Conservation (phyloP, 2,797 vertebrate genomes). For the Babyrousa celebensis region DNA sequence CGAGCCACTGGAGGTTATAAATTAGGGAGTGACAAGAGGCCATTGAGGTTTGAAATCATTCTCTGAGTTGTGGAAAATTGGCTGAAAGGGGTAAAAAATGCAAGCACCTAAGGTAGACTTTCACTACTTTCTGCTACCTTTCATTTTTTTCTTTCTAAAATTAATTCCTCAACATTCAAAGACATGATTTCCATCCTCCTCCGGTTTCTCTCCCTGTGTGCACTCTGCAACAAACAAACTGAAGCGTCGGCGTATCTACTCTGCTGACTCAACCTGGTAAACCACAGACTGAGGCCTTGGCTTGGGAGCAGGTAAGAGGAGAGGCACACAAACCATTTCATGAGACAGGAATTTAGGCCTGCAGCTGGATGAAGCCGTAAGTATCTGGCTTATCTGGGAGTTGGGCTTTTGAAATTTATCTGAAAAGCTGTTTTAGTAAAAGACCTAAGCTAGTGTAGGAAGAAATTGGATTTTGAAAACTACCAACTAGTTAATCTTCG, state of each 20-base stretch:
- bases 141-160: constrained; percentile 29
- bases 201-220: not conserved
- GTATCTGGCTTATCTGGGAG: not conserved
- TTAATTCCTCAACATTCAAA: constrained; percentile 17
- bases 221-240: not conserved
- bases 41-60: not conserved
- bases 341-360: constrained; percentile 12
- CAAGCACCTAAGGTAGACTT: not conserved
- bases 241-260: not conserved
- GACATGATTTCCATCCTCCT: not conserved
- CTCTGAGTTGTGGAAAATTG: not conserved
- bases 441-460: not conserved
- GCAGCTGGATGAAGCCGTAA: not conserved
- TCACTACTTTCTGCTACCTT: not conserved
- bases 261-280: not conserved
- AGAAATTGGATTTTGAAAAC: constrained; percentile 53
- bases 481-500: not conserved
- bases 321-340: not conserved
- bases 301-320: not conserved
- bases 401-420: not conserved
- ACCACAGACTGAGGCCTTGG: not conserved
- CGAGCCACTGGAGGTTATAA: not conserved
- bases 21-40: not conserved
- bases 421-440: constrained; percentile 44
- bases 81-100: not conserved